A percentile compares a stretch with the other conserved stretches of the same genome.
phyloP scores from a whole-genome alignment of 2,888 invertebrate genomes.

The Leptogaster cylindrica region DNA sequence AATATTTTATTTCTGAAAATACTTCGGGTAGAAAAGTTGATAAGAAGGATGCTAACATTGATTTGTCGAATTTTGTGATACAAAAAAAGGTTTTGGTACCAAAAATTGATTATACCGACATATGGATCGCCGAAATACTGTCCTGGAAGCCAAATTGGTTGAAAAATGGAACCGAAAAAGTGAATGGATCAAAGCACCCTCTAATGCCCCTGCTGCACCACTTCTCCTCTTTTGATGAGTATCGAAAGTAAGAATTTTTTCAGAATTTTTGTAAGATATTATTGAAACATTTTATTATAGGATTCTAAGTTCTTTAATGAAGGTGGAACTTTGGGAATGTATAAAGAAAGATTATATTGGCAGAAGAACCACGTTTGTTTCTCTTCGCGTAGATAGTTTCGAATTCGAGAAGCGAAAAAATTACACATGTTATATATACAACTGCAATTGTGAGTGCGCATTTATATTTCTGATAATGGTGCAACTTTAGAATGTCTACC shows the following conservation, averaged over 20 bases:
- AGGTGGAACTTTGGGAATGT: constrained; percentile 54
- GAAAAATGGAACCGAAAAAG: constrained; percentile 64
- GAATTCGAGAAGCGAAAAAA: constrained; percentile 3
- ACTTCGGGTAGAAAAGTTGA: constrained; percentile 36
- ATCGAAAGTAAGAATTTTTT: constrained; percentile 63
- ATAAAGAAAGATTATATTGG: constrained; percentile 39
- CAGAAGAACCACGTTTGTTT: background rate
- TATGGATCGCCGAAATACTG: constrained; percentile 67
- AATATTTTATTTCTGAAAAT: constrained; percentile 49
- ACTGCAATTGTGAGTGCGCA: constrained; percentile 40
- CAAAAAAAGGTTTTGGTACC: background rate
- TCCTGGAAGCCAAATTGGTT: constrained; percentile 74
- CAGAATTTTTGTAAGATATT: too few relatives aligned
- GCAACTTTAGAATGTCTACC: too few relatives aligned
- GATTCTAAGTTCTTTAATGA: constrained; percentile 56
- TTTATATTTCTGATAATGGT: too few relatives aligned
- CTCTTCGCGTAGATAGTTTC: constrained; percentile 7
- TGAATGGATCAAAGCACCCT: constrained; percentile 61
- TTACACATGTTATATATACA: constrained; percentile 21
- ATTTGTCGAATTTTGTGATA: background rate
- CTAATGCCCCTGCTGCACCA: constrained; percentile 64
- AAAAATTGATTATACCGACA: constrained; percentile 55
- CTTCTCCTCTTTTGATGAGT: constrained; percentile 67
- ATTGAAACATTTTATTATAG: constrained; percentile 49
- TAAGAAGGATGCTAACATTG: constrained; percentile 47